Evolutionary conservation across 2,797 vertebrate genomes (phyloP).

Genomic region (Eleutherodactylus coqui): DNA sequence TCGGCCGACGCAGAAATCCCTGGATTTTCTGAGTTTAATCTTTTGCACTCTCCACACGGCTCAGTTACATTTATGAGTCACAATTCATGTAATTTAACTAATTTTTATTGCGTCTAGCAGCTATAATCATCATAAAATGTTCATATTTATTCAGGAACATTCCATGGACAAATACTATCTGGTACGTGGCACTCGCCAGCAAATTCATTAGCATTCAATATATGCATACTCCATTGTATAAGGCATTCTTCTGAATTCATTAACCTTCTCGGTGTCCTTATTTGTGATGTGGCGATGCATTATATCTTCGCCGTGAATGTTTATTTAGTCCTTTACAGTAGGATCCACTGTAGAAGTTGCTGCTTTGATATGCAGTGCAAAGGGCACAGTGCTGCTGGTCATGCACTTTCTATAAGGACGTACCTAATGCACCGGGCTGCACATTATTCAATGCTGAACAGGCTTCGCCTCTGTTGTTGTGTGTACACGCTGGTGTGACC

Average conservation of each 20-base stretch:
- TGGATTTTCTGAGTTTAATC: conserved; percentile 17
- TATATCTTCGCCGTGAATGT: conserved; percentile 38
- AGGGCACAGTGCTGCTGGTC: not conserved
- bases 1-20: not conserved
- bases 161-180: conserved; percentile 47
- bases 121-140: conserved; percentile 44
- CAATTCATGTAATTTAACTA: conserved; percentile 26
- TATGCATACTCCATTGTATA: conserved; percentile 57
- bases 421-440: conserved; percentile 20
- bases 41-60: not conserved
- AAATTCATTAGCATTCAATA: conserved; percentile 61
- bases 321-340: conserved; percentile 34
- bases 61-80: conserved; percentile 31
- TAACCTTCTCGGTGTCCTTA: conserved; percentile 60
- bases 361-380: not conserved
- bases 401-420: conserved; percentile 22
- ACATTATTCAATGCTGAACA: conserved; percentile 45
- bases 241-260: conserved; percentile 58
- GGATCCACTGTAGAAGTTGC: not conserved
- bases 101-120: conserved; percentile 40
- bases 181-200: conserved; percentile 8
- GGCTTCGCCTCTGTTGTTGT: conserved; percentile 34
- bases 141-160: conserved; percentile 43
- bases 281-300: conserved; percentile 45
- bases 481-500: conserved; percentile 34